Evolutionary conservation across 2,113 vertebrate genomes (phyloP), one percentile per base, ranked within the genome.

Genomic region (Platichthys flesus): DNA sequence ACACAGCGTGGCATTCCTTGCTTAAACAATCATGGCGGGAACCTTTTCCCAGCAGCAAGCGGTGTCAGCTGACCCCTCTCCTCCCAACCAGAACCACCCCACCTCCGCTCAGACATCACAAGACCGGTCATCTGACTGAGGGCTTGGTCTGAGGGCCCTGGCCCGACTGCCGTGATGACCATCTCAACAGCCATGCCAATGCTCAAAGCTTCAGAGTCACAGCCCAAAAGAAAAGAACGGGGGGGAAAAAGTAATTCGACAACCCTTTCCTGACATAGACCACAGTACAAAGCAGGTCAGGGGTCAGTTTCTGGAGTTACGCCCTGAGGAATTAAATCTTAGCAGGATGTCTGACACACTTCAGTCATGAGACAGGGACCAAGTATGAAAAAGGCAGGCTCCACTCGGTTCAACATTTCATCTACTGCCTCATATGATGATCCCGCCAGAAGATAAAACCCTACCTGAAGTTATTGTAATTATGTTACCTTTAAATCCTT

Each of bases 101-200:
- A 31, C 66, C 61, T 71, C 74, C 35, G 21, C 67, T 72, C 71
- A 88, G 82, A 85, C 71, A 88, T 92, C 92, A 92, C 85, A 91
- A 91, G 91, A 91, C 83, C 3, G 35, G 83, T 93, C 91, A 90
- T 89, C 90, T 92, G 93, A 92, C 71, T 28, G 40, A 26, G 14
- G 31, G 64, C 69, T 69, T 4, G 9, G 67, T 47, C 57, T 71
- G 24, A 58, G 52, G 49, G 73, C 31, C 59, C 49, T 3, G 21
- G 61, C 63, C 74, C n/a, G 18, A 52, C 55, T 18, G 15, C 21
- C 26, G 14, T 31, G 31, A 31, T 31, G 31, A 31, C 31, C 6
- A 31, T 31, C 31, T 31, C 31, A 31, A 6, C 6, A 31, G 31
- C 31, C 6, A 5, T 6, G 31, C 31, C 31, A 31, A 31, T 31